These are phyloP conservation scores for Bothrops alternatus DNA, from an alignment of 2,797 vertebrate species.

Conservation along the genomic window DNA sequence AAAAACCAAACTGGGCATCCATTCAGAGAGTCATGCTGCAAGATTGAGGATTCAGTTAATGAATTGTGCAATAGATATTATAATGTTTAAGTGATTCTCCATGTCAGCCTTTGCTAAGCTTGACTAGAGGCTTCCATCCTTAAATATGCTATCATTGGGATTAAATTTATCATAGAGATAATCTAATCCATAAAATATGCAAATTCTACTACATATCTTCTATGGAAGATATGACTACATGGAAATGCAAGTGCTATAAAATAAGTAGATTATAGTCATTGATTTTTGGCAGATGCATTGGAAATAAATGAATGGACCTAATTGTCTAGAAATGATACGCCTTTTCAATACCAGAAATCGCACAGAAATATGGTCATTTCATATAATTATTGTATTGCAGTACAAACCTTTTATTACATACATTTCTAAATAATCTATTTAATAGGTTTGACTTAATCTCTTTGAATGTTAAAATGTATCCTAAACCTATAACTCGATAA, in stretches of 20 bases:
- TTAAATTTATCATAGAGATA: neutral
- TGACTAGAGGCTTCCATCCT: neutral
- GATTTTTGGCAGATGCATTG: neutral
- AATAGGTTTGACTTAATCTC: neutral
- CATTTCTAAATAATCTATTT: neutral
- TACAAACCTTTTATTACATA: neutral
- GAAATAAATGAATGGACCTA: neutral
- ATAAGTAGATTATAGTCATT: slow-evolving; percentile 7
- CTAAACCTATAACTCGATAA: neutral
- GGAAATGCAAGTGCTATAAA: slow-evolving; percentile 17
- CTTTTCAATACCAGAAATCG: slow-evolving; percentile 7
- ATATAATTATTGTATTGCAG: neutral
- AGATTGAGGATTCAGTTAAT: neutral
- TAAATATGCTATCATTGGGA: neutral
- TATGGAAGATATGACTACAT: neutral
- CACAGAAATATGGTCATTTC: neutral
- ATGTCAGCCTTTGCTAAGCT: neutral
- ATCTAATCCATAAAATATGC: neutral
- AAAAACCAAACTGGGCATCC: neutral
- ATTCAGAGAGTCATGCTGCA: neutral
- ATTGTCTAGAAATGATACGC: neutral
- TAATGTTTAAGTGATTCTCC: neutral
- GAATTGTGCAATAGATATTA: neutral
- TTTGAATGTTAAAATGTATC: neutral
- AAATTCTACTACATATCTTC: neutral